Evolutionary conservation across 2,797 vertebrate genomes (phyloP), one percentile per base, ranked within the genome.

Genomic region (Hippoglossus hippoglossus): DNA sequence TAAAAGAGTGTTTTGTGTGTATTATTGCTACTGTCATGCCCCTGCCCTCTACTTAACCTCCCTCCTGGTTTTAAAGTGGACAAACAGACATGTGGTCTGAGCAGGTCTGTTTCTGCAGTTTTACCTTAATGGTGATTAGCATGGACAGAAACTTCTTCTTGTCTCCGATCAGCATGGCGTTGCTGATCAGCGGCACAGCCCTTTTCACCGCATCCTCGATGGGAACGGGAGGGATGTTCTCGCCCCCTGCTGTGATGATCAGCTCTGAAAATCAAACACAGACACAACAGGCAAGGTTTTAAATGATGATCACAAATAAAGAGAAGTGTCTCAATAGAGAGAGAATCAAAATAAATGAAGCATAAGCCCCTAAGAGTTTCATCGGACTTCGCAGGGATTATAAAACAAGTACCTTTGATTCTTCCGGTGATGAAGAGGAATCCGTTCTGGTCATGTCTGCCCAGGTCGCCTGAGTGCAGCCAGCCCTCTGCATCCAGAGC

Each of bases 381-480:
- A 25, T 26, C 18, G 10, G 10, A 1, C 31, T 68, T 1, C 11
- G 25, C 1, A 24, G 26, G 28, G 3, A 22, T 18, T 47, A 49
- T 0, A 16, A 5, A 16, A 26, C 1, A 5, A 46, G 8, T 22
- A 99, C 98, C 98, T 97, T 99, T 98, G 70, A 99, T 98, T 47
- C 96, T 94, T 26, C 97, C 97, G 0, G 97, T 98, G 92, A 99
- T 96, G 77, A 90, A 98, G 62, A 98, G 95, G 92, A 96, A 98
- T 2, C 94, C 94, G 0, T 96, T 86, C 1, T 86, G 1, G 55
- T 99, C 96, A 0, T 95, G 82, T 61, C 92, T 96, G 28, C 98
- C 98, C 49, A 99, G 91, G 87, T 99, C 98, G 0, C 98, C 97
- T 0, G 97, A 97, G 79, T 96, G 98, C 65, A 99, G 93, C 98